Evolutionary conservation across 2,888 invertebrate genomes (phyloP), one percentile per base, ranked within the genome.

Genomic region (Portevinia maculata): DNA sequence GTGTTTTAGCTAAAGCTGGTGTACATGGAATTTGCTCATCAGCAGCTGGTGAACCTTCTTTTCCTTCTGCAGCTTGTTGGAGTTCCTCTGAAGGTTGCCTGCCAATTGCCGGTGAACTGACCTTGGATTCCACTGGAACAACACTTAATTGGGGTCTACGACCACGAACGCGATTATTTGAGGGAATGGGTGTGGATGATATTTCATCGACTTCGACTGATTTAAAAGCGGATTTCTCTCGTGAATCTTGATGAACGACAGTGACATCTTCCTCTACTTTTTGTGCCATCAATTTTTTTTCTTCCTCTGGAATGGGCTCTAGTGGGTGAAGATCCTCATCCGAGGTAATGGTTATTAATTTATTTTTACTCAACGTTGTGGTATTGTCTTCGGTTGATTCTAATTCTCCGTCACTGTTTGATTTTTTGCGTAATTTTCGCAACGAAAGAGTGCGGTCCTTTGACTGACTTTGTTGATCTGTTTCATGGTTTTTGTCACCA

Each of bases 91-190:
- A 8, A 2, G 3, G 30, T 24, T n/a, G 13, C 13, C 1, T 13
- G 5, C 1, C 2, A 30, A n/a, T 13, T 1, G 2, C 8, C 13
- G 6, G 0, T 19, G n/a, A 24, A 30, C 44, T 11, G 19, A 4
- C 1, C 11, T 50, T 1, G 2, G 60, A 15, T 41, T 69, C 53
- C 3, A 55, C 5, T 5, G 64, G 55, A 6, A 62, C 62, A 0
- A 76, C 76, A 39, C 15, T 70, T 34, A 70, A 41, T 7, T 59
- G 71, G 0, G 55, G 60, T 32, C 13, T 73, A 2, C 73, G 73
- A 9, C 65, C 60, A 34, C 67, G 67, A 41, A 39, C 32, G n/a
- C 39, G 64, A 5, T 17, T 71, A 5, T 5, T 15, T 13, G 60
- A 41, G 13, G 50, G 8, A 8, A 13, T 6, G 2, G 73, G 60